Evolutionary conservation across 2,888 invertebrate species (phyloP), one percentile per base, ranked within the genome.

Genomic region (Eupithecia subumbrata): DNA sequence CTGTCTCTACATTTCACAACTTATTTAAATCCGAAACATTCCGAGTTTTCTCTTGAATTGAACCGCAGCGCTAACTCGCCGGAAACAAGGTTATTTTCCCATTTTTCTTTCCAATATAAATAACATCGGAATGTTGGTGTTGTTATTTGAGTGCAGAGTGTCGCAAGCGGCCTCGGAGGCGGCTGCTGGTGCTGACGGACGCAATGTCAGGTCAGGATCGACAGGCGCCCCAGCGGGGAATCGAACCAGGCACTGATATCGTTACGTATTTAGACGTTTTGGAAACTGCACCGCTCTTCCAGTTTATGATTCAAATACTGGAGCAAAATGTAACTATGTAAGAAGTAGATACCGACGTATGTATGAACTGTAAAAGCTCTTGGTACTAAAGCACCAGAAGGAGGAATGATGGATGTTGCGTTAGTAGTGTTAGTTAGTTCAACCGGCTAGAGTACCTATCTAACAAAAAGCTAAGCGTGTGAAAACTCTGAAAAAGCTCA

Each of bases 141-240:
- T 82, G 76, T 80, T 79, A 81, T 80, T 81, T 78, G 68, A 56
- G 70, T 63, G 9, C 81, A 81, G 81, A 81, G 80, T 87, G 86
- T 84, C 84, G 82, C 84, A 85, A 85, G 43, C 78, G 82, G 81
- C 85, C 86, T 85, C 83, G 80, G 25, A 81, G 78, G 76, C 78
- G 72, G 18, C 52, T 83, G 81, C 76, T 16, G 45, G 82, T 83
- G 81, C 76, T 9, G 48, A 48, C 48, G 48, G 48, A 48, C n/a
- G 80, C 82, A 82, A 83, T 84, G 84, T 85, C 84, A 83, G 71
- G 77, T 16, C 45, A 48, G 16, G 18, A 75, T 81, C 81, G 85
- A 83, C 83, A 84, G 80, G 37, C 77, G 82, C 71, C 83, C 77
- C 82, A 82, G 82, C 84, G 81, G 74, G 72, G 45, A 48, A 48